Conservation (phyloP, 2,113 vertebrate species). For the Neodon shergylaensis region DNA sequence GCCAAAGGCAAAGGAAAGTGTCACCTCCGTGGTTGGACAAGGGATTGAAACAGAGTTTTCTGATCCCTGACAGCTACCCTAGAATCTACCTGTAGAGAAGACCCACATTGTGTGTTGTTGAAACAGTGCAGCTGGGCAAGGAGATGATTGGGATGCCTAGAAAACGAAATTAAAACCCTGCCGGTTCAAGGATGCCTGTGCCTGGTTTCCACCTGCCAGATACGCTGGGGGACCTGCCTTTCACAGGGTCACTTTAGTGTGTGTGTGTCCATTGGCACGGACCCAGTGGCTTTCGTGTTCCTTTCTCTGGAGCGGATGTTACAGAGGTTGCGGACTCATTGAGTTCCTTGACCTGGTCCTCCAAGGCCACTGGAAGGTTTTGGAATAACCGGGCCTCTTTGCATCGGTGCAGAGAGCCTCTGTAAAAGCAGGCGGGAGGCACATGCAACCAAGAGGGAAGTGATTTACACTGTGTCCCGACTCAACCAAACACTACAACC, state of each 20-base stretch:
- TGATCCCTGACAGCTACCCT: neutral
- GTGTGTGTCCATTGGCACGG: rapidly evolving
- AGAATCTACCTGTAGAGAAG: rapidly evolving
- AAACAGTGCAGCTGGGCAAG: neutral
- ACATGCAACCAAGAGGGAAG: neutral
- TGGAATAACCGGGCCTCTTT: neutral
- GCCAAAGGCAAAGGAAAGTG: no score
- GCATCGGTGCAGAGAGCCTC: neutral
- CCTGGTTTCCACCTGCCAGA: neutral
- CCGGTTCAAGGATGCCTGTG: neutral
- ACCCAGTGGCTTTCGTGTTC: rapidly evolving
- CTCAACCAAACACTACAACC: neutral
- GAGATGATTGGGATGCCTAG: neutral
- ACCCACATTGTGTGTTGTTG: neutral
- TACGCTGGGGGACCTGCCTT: neutral
- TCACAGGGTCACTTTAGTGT: neutral
- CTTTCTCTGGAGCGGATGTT: no score
- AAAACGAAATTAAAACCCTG: neutral
- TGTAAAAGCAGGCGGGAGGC: neutral
- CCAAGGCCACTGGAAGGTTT: neutral
- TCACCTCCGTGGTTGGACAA: neutral
- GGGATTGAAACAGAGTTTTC: neutral
- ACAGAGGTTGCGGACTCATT: rapidly evolving
- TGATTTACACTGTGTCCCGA: neutral
- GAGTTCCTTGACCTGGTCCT: neutral